Percentiles rank a stretch among this genome's conserved stretches.
These are phyloP conservation scores for Phylloscopus collybita DNA, from an alignment of 2,797 vertebrate genomes.

Conservation along the genomic window DNA sequence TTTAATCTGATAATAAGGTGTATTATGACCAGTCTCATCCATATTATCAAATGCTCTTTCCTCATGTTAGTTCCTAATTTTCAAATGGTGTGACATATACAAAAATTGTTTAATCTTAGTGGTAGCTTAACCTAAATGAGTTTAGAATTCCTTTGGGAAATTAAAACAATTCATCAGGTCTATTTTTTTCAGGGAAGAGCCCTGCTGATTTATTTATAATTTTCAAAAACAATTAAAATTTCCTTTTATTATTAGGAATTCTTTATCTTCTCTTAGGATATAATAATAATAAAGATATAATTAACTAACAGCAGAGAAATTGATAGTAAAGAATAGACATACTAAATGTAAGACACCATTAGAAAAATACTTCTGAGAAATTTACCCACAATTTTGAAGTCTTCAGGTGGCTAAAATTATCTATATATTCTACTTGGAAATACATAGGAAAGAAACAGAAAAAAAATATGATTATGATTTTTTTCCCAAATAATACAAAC, in stretches of 20 bases:
- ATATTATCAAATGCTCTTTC: not conserved
- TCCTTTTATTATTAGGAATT: slow-evolving; percentile 26
- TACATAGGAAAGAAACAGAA: not conserved
- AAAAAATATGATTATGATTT: not conserved
- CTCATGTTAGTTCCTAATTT: not conserved
- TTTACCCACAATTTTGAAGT: not conserved
- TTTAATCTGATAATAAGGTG: not conserved
- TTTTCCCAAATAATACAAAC: not conserved
- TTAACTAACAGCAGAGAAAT: not conserved
- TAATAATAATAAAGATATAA: slow-evolving; percentile 6
- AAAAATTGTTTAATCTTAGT: not conserved
- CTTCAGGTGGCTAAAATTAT: not conserved
- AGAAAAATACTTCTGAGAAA: not conserved
- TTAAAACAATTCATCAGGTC: not conserved
- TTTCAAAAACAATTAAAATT: slow-evolving; percentile 39
- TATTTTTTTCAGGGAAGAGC: not conserved
- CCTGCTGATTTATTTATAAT: slow-evolving; percentile 33
- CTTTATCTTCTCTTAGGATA: slow-evolving; percentile 20
- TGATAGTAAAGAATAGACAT: not conserved
- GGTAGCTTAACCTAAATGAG: not conserved
- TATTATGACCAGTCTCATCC: not conserved
- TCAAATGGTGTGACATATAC: not conserved
- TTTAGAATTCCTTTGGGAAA: not conserved
- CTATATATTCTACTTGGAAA: not conserved
- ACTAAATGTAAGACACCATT: not conserved